Base-by-base conservation (phyloP, 2,113 vertebrate genomes). In the Theropithecus gelada region DNA sequence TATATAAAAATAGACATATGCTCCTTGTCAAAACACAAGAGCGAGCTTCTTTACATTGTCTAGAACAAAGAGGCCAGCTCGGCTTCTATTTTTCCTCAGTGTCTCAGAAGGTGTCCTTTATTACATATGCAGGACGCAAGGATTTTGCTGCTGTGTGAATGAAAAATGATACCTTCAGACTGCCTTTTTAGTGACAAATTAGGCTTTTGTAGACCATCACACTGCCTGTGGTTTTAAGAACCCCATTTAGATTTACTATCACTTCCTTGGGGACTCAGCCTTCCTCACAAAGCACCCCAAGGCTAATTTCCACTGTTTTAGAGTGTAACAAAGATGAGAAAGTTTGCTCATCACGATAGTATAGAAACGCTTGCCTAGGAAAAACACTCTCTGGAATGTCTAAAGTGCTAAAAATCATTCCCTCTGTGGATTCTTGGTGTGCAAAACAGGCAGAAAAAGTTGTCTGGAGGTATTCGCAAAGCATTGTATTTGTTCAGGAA, bases 31-130 rank as follows among this genome's bases (percentile, higher is more conserved):
- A 55, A 95, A 95, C 50, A 87, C 95, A 88, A 83, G 64, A 61
- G 43, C 22, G 2, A 91, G 82, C 70, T 91, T 91, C 97, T 97
- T 94, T 76, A 66, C 93, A 83, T 89, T 55, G 73, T 64, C 82
- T 88, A 94, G 95, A 97, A 98, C 97, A 98, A 98, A 98, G 97
- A 94, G 95, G 73, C 64, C 78, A 64, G 88, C 78, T 76, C 9
- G 0, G 66, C 66, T 94, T 72, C 66, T 84, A 81, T 64, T 85
- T 61, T 48, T 85, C 93, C 91, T 91, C 25, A 35, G 84, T 96
- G 93, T 89, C 90, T 96, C 82, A 20, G 94, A 96, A 98, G 92
- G 96, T 98, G 97, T 96, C 96, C 95, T 96, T 84, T 96, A 89
- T 82, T 93, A 32, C 64, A 90, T 66, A 80, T 38, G 78, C n/a